These are phyloP conservation scores for Busseola fusca DNA, from an alignment of 2,888 invertebrate genomes.

Conservation along the genomic window DNA sequence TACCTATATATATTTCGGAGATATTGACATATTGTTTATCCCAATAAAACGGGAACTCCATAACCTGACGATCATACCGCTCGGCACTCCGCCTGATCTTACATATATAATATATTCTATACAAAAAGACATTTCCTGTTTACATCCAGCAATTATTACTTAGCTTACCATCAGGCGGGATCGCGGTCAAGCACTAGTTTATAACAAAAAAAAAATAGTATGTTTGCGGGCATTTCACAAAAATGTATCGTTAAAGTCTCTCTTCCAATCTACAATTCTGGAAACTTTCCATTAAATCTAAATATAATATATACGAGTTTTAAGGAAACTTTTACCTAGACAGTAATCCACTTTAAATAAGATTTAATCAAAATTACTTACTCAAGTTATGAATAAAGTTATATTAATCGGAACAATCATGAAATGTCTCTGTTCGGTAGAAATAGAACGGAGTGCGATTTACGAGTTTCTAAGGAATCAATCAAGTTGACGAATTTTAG, in stretches of 20 bases:
- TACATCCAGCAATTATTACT: conserved; percentile 2
- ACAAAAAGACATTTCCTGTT: conserved; percentile 11
- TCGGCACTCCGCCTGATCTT: no score
- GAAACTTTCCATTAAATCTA: not conserved
- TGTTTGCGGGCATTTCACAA: not conserved
- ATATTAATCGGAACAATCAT: conserved; percentile 45
- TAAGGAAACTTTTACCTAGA: not conserved
- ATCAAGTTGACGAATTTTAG: conserved; percentile 47
- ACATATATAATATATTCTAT: no score
- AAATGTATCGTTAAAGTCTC: conserved; percentile 2
- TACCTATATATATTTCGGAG: no score
- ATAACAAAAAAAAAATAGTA: no score
- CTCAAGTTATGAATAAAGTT: conserved; percentile 32
- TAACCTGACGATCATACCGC: no score
- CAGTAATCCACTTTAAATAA: conserved; percentile 8
- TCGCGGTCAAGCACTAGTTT: no score
- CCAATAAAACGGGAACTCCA: no score
- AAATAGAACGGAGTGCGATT: conserved; percentile 44
- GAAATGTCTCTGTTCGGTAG: conserved; percentile 44
- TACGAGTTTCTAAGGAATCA: conserved; percentile 50
- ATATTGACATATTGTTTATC: no score
- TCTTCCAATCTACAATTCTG: not conserved
- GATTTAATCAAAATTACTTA: conserved; percentile 27
- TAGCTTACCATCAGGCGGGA: no score
- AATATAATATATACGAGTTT: not conserved